Conservation (phyloP, 2,113 vertebrate species). For the Cochlearius cochlearius region DNA sequence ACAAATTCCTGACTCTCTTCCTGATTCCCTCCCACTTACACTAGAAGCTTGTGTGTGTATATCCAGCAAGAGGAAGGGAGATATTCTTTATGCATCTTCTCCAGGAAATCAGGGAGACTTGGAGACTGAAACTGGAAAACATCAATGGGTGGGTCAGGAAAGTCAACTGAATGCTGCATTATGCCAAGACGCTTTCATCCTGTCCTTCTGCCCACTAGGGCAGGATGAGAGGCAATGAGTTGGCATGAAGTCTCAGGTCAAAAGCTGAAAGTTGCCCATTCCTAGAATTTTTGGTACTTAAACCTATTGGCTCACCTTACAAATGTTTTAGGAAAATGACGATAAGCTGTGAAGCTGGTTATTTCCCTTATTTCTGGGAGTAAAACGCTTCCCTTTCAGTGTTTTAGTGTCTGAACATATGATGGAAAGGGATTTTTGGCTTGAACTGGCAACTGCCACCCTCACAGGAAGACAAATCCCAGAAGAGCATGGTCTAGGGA, state of each 20-base stretch:
- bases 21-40: neutral
- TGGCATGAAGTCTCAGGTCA: slow-evolving; percentile 17
- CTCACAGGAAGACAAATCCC: neutral
- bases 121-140: slow-evolving; percentile 26
- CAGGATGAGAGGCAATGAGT: slow-evolving; percentile 11
- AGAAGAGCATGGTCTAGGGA: neutral
- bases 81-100: neutral
- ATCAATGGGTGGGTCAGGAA: slow-evolving; percentile 27
- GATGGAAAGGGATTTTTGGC: neutral
- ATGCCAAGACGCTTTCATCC: slow-evolving; percentile 20
- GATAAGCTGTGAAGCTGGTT: neutral
- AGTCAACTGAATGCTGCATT: slow-evolving; percentile 24
- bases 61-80: neutral
- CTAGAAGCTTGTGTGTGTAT: neutral
- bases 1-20: neutral
- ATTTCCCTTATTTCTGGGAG: neutral
- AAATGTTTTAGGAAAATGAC: neutral
- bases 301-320: neutral
- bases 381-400: neutral
- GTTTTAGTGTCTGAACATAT: neutral
- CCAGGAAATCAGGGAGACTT: slow-evolving; percentile 27
- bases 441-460: neutral
- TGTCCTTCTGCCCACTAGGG: slow-evolving; percentile 3
- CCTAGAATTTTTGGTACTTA: slow-evolving; percentile 13
- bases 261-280: slow-evolving; percentile 30